phyloP scores from a whole-genome alignment of 2,113 vertebrate species.

The Butorides virescens region DNA sequence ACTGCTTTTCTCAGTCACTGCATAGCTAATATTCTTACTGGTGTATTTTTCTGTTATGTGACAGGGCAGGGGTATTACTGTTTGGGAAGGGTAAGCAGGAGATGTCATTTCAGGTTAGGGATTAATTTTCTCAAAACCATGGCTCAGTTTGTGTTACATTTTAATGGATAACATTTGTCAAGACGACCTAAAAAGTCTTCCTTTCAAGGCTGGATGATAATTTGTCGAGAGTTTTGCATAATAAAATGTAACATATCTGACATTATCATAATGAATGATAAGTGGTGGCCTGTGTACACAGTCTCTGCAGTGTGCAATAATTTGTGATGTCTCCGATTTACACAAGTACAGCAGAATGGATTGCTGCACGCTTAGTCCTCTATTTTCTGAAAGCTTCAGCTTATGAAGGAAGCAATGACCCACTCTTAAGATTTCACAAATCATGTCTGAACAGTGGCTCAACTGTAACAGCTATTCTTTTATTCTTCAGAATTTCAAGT shows the following conservation, averaged over 20 bases:
- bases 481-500: neutral
- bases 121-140: neutral
- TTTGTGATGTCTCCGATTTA: neutral
- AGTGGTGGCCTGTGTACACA: neutral
- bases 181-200: neutral
- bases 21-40: neutral
- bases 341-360: neutral
- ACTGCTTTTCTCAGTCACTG: neutral
- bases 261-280: neutral
- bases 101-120: neutral
- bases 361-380: neutral
- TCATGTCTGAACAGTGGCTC: neutral
- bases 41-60: neutral
- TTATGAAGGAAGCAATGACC: neutral
- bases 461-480: neutral
- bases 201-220: neutral
- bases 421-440: neutral
- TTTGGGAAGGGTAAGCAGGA: neutral
- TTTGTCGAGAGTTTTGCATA: neutral
- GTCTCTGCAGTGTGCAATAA: neutral
- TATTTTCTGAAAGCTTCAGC: neutral
- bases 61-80: accelerated
- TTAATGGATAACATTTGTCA: neutral
- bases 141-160: neutral
- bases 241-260: neutral